phyloP scores from a whole-genome alignment of 2,888 invertebrate species.

The Alviniconcha strummeri region DNA sequence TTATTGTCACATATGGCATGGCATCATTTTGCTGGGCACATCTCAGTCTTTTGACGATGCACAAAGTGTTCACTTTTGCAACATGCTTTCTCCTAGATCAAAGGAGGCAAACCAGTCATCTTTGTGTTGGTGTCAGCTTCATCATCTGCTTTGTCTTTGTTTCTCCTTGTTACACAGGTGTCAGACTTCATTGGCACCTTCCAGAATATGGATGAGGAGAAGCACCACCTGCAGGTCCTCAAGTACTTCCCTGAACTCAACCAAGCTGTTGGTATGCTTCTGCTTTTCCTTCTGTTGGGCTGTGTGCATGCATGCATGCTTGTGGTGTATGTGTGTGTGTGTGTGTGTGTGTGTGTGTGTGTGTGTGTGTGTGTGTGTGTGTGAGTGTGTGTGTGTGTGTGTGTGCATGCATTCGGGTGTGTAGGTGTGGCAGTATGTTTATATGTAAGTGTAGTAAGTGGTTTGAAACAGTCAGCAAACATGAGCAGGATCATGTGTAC shows the following conservation, averaged over 20 bases:
- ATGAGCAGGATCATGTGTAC: too few relatives aligned
- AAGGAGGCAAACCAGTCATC: too few relatives aligned
- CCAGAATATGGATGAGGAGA: slow-evolving; percentile 69
- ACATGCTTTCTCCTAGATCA: too few relatives aligned
- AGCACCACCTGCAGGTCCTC: slow-evolving; percentile 68
- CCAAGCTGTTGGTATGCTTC: slow-evolving; percentile 66
- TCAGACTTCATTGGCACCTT: slow-evolving; percentile 72
- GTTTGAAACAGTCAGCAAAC: too few relatives aligned
- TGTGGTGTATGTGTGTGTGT: neutral
- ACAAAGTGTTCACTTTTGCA: too few relatives aligned
- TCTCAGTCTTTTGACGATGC: too few relatives aligned
- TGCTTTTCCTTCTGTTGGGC: neutral
- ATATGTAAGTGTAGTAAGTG: too few relatives aligned
- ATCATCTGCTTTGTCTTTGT: neutral
- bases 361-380: neutral
- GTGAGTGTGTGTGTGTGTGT: neutral
- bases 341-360: neutral
- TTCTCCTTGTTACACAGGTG: slow-evolving; percentile 51
- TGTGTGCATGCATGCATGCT: neutral
- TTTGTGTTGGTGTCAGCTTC: too few relatives aligned
- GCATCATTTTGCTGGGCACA: too few relatives aligned
- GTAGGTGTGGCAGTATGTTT: too few relatives aligned
- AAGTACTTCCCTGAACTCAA: slow-evolving; percentile 70
- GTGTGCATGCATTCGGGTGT: neutral
- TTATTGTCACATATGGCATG: too few relatives aligned